Conservation (phyloP, 2,888 invertebrate genomes). For the Tricholauxania praeusta region DNA sequence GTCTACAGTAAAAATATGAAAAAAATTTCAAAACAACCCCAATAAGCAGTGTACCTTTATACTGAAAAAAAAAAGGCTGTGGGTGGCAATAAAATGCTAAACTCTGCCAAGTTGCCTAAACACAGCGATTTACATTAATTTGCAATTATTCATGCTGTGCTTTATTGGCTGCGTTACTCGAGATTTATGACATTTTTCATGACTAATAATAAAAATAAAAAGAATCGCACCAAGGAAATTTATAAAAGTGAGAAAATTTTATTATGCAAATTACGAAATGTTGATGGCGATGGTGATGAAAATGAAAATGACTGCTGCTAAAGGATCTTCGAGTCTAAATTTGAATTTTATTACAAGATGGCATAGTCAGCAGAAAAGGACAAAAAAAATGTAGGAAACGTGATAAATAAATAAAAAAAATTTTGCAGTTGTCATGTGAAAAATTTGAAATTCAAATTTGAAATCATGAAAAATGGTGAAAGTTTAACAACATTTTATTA, state of each 20-base stretch:
- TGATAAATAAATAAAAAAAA: background rate
- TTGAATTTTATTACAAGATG: conserved; percentile 18
- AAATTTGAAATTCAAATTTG: conserved; percentile 8
- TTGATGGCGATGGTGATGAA: conserved; percentile 41
- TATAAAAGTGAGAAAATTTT: conserved; percentile 55
- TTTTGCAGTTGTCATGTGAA: background rate
- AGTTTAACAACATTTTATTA: background rate
- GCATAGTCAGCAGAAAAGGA: background rate
- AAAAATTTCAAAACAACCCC: too few relatives aligned
- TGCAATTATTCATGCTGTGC: conserved; percentile 64
- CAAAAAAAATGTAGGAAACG: background rate
- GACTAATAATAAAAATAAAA: conserved; percentile 41
- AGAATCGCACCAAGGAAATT: conserved; percentile 44
- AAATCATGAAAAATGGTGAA: background rate
- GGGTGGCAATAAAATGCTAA: conserved; percentile 23
- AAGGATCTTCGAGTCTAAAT: conserved; percentile 4
- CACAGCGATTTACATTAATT: conserved; percentile 64
- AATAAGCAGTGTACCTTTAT: too few relatives aligned
- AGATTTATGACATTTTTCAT: conserved; percentile 52
- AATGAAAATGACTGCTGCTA: conserved; percentile 48
- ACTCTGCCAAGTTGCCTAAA: conserved; percentile 22
- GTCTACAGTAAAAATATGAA: background rate
- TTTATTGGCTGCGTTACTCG: conserved; percentile 50
- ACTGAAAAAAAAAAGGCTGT: background rate
- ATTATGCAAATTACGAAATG: conserved; percentile 59